Evolutionary conservation across 1,140 invertebrate species (phyloP), one percentile per base, ranked within the genome.

Genomic region (Apis florea): DNA sequence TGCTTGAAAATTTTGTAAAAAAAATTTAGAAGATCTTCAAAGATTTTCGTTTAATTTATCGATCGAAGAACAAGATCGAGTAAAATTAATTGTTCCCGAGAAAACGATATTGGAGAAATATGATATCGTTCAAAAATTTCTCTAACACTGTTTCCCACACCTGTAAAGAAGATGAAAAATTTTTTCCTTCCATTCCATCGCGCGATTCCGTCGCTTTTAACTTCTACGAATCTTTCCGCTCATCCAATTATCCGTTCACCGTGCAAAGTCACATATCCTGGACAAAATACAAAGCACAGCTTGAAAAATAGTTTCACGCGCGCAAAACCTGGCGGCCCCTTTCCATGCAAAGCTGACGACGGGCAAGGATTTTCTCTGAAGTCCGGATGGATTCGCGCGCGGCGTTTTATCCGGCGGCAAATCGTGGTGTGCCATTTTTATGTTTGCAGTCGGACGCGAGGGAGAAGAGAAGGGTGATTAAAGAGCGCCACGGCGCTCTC

Each of bases 341-440:
- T 21, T 53, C 9, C 40, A 49, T 58, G 66, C 26, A 10, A 63
- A 63, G 61, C 26, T 31, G 15, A 63, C 61, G 15, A 63, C 61
- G 56, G 26, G 26, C 15, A 40, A 63, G 26, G 61, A 63, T 67
- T 67, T 67, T 47, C 63, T 13, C 74, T 21, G 56, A 64, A 76
- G 51, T 56, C 49, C 15, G 4, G 12, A 63, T 26, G 26, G 61
- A 31, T 63, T 1, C 26, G 61, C 17, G 26, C 24, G 61, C 24
- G 59, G 13, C 24, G 58, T 72, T 79, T 72, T 54, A 70, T 72
- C 69, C 53, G 77, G 24, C 54, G 71, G 40, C 61, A 67, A 80
- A 80, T 80, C 71, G 71, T 54, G 70, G 54, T 26, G 40, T 67
- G 69, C 78, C 78, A 79, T 73, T 80, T 80, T 80, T 80, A 80